A percentile compares a stretch with the other conserved stretches of the same genome.
Evolutionary conservation across 2,888 invertebrate species (phyloP).

Genomic region (Gibbula magus): DNA sequence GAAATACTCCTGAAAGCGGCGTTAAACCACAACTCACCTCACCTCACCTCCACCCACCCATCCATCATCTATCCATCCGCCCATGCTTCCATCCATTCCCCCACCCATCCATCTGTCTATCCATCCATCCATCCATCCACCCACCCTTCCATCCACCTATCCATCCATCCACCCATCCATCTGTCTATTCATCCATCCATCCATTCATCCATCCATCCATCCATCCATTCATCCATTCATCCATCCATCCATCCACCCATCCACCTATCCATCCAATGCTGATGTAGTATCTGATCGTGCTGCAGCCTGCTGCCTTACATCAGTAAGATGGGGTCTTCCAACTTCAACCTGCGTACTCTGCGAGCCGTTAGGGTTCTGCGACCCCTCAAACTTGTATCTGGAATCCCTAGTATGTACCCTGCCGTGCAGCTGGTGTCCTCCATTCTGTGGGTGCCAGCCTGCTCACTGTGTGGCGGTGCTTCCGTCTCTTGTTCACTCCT

Average conservation of each 20-base stretch:
- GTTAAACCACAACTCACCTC: too few relatives aligned
- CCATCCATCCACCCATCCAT: not conserved
- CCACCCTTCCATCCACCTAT: not conserved
- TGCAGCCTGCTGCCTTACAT: constrained; percentile 63
- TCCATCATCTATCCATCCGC: too few relatives aligned
- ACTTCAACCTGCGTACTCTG: constrained; percentile 97
- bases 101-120: not conserved
- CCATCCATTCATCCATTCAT: not conserved
- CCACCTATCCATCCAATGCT: not conserved
- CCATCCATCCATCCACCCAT: not conserved
- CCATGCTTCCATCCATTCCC: not conserved
- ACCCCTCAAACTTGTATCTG: constrained; percentile 99
- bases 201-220: not conserved
- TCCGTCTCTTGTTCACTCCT: too few relatives aligned
- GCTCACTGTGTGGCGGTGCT: not conserved
- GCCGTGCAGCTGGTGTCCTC: not conserved
- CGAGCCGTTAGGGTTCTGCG: constrained; percentile 99
- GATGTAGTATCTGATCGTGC: constrained; percentile 49
- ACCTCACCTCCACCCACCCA: too few relatives aligned
- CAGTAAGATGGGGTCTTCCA: constrained; percentile 28
- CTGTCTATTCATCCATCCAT: not conserved
- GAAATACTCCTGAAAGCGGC: too few relatives aligned
- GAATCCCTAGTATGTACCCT: constrained; percentile 98
- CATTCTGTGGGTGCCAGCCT: not conserved
- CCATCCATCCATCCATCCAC: not conserved